A percentile compares a stretch with the other conserved stretches of the same genome.
phyloP scores from a whole-genome alignment of 1,140 invertebrate species.

The Aethina tumida region DNA sequence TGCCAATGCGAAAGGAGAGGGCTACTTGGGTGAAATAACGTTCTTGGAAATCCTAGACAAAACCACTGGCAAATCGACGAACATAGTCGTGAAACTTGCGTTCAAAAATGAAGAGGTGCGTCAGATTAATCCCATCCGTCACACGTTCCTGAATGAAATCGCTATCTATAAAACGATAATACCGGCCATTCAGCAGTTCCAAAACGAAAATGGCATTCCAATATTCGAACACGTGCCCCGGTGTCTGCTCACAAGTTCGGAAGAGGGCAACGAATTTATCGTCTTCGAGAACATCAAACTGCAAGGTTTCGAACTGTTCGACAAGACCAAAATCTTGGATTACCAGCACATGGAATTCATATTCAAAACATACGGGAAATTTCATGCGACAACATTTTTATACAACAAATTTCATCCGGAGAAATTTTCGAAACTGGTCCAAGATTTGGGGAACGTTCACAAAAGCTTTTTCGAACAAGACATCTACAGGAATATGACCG shows the following conservation, averaged over 20 bases:
- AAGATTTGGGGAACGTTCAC: neutral
- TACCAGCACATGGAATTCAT: slow-evolving; percentile 8
- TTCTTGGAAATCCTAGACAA: no score
- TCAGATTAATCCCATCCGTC: slow-evolving; percentile 15
- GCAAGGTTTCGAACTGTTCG: slow-evolving; percentile 7
- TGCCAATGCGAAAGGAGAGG: no score
- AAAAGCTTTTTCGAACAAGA: slow-evolving; percentile 3
- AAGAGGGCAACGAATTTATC: slow-evolving; percentile 37
- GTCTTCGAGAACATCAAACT: slow-evolving; percentile 31
- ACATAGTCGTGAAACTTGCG: slow-evolving; percentile 23
- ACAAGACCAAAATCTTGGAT: slow-evolving; percentile 10
- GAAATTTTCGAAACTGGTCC: slow-evolving; percentile 9
- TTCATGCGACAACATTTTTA: slow-evolving; percentile 32
- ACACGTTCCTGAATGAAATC: slow-evolving; percentile 20
- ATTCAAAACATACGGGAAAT: slow-evolving; percentile 17
- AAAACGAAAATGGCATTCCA: slow-evolving; percentile 1
- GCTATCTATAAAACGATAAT: slow-evolving; percentile 22
- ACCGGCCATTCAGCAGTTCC: slow-evolving; percentile 13
- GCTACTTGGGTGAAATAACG: no score
- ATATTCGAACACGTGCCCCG: slow-evolving; percentile 30
- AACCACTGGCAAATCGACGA: no score
- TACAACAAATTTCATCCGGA: slow-evolving; percentile 34
- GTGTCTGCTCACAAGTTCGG: slow-evolving; percentile 30
- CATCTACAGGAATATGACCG: slow-evolving; percentile 18
- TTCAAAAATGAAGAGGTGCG: slow-evolving; percentile 18